Conservation (phyloP, 2,113 vertebrate genomes). For the Gavialis gangeticus region DNA sequence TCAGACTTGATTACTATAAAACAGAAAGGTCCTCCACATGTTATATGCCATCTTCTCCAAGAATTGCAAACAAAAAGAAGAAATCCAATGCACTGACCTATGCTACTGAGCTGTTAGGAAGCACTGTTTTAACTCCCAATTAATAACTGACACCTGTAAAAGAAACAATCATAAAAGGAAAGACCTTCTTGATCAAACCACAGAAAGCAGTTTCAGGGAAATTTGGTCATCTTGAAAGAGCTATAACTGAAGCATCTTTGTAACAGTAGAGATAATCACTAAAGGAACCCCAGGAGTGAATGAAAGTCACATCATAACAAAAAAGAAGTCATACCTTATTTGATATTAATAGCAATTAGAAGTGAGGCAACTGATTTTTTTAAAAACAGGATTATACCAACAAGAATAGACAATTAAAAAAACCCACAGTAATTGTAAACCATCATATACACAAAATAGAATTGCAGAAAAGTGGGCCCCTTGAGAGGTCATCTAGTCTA, state of each 20-base stretch:
- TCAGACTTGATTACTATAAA: neutral
- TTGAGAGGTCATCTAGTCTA: too few species aligned
- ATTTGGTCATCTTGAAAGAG: neutral
- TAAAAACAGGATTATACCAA: neutral
- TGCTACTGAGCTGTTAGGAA: neutral
- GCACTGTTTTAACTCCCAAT: neutral
- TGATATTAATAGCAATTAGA: neutral
- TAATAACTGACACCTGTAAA: neutral
- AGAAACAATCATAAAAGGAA: neutral
- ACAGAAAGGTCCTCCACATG: neutral
- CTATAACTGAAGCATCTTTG: neutral
- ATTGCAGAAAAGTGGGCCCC: neutral
- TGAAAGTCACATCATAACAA: neutral
- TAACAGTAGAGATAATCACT: neutral
- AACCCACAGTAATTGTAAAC: neutral
- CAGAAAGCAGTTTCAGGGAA: fast-evolving
- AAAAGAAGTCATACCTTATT: neutral
- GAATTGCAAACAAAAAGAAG: neutral
- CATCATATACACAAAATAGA: fast-evolving
- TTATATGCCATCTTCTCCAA: neutral
- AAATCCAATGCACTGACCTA: neutral
- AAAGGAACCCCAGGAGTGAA: neutral
- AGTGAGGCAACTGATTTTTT: neutral
- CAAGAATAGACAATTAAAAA: neutral
- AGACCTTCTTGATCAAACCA: neutral